These are phyloP conservation scores for Fopius arisanus DNA, from an alignment of 1,140 invertebrate genomes.

Conservation along the genomic window DNA sequence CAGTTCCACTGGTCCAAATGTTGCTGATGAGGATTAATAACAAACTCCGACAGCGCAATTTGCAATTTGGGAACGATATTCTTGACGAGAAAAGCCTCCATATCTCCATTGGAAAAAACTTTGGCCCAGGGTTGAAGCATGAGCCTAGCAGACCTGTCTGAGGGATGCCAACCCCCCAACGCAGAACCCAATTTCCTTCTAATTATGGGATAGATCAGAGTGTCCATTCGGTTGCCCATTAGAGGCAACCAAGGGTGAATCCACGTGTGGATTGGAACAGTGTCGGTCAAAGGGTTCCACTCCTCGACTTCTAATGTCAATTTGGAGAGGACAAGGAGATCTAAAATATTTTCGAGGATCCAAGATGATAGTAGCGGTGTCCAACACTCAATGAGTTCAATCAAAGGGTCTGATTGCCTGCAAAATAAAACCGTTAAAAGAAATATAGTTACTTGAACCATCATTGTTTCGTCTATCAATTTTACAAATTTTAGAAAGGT, in stretches of 20 bases:
- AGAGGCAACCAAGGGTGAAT: slow-evolving; percentile 93
- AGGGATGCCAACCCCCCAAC: slow-evolving; percentile 90
- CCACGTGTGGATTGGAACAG: slow-evolving; percentile 95
- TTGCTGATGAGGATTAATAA: slow-evolving; percentile 89
- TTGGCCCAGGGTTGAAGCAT: slow-evolving; percentile 92
- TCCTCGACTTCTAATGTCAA: slow-evolving; percentile 82
- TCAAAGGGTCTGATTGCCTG: slow-evolving; percentile 76
- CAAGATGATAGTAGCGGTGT: slow-evolving; percentile 79
- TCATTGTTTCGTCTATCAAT: background rate
- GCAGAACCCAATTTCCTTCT: slow-evolving; percentile 90
- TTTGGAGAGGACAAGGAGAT: slow-evolving; percentile 82
- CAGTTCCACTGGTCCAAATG: slow-evolving; percentile 84
- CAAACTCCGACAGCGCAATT: slow-evolving; percentile 74
- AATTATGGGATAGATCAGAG: slow-evolving; percentile 89
- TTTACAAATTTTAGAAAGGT: no score
- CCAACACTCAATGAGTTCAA: slow-evolving; percentile 86
- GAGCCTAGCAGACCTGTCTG: slow-evolving; percentile 88
- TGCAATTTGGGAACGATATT: slow-evolving; percentile 93
- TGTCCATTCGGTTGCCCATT: slow-evolving; percentile 77
- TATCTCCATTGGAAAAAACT: slow-evolving; percentile 82
- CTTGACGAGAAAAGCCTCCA: slow-evolving; percentile 86
- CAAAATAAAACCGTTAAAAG: slow-evolving; percentile 72
- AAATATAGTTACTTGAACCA: slow-evolving; percentile 35
- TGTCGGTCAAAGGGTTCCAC: slow-evolving; percentile 96
- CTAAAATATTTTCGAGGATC: slow-evolving; percentile 84